These are phyloP conservation scores for Drosophila leonis DNA, from an alignment of 2,888 invertebrate genomes.

Conservation along the genomic window DNA sequence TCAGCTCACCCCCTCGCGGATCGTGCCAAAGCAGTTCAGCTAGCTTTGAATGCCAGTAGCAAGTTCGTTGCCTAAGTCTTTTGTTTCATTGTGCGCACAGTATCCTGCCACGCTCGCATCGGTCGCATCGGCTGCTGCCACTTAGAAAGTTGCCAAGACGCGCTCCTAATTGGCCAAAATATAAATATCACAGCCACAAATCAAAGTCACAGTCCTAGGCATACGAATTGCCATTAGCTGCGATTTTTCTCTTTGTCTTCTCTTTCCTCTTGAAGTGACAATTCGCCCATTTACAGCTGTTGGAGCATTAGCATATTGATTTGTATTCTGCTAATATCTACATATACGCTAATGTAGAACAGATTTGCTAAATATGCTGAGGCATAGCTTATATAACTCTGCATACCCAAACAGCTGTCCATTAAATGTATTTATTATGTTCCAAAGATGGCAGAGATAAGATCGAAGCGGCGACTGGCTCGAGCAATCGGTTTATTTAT, in stretches of 20 bases:
- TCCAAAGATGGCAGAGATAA: slow-evolving; percentile 17
- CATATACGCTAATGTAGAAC: slow-evolving; percentile 8
- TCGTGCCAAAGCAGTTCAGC: slow-evolving; percentile 19
- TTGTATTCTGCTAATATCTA: slow-evolving; percentile 1
- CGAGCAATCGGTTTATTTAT: slow-evolving; percentile 4
- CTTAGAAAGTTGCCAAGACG: slow-evolving; percentile 32
- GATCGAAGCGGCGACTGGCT: background rate
- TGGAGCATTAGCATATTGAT: slow-evolving; percentile 8
- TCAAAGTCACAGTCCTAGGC: slow-evolving; percentile 7
- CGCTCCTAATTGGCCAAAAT: slow-evolving; percentile 32
- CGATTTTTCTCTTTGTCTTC: background rate
- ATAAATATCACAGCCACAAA: slow-evolving; percentile 19
- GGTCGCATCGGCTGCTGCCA: background rate
- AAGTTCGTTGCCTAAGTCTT: slow-evolving; percentile 57
- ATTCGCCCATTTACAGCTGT: slow-evolving; percentile 3
- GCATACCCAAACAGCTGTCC: slow-evolving; percentile 11
- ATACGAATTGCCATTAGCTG: background rate
- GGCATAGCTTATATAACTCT: slow-evolving; percentile 13
- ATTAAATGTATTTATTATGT: slow-evolving; percentile 8
- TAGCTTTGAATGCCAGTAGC: slow-evolving; percentile 27
- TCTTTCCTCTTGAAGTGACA: background rate
- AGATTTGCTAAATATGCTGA: background rate
- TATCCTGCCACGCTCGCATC: slow-evolving; percentile 32
- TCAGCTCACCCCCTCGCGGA: background rate
- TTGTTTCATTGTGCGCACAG: slow-evolving; percentile 33